Conservation (phyloP, 2,888 invertebrate genomes). For the Onchidella celtica region DNA sequence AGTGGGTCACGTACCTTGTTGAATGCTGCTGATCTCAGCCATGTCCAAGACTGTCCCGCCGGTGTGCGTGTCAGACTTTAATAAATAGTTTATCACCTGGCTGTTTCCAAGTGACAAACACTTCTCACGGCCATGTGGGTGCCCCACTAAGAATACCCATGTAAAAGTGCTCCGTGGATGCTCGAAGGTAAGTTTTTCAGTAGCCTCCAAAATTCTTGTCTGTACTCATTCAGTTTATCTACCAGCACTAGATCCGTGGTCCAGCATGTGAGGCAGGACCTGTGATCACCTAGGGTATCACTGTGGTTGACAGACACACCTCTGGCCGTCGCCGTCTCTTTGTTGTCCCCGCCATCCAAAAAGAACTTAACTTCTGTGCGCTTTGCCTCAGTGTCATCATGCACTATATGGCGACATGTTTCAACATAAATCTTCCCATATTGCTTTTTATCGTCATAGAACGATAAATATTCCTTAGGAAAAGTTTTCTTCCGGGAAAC, state of each 20-base stretch:
- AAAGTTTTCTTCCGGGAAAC: neutral
- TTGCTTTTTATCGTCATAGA: neutral
- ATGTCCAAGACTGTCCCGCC: neutral
- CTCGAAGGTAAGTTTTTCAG: neutral
- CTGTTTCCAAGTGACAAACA: conserved; percentile 15
- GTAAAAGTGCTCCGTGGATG: neutral
- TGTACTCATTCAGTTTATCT: neutral
- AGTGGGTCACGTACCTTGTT: conserved; percentile 20
- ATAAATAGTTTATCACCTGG: conserved; percentile 11
- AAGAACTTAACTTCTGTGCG: conserved; percentile 31
- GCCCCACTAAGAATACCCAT: conserved; percentile 14
- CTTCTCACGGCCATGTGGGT: conserved; percentile 40
- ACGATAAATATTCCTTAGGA: neutral
- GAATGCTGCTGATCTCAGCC: neutral
- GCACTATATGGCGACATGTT: conserved; percentile 31
- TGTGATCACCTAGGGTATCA: neutral
- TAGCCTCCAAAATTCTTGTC: neutral
- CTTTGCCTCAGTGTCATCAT: conserved; percentile 24
- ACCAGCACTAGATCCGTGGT: conserved; percentile 6
- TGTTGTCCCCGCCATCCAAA: conserved; percentile 14
- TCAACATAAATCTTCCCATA: conserved; percentile 9
- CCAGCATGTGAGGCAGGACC: conserved; percentile 17
- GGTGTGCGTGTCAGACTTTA: neutral
- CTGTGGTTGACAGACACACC: conserved; percentile 10
- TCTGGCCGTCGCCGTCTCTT: neutral